Evolutionary conservation across 2,113 vertebrate species (phyloP), one percentile per base, ranked within the genome.

Genomic region (Sinocyclocheilus maitianheensis): DNA sequence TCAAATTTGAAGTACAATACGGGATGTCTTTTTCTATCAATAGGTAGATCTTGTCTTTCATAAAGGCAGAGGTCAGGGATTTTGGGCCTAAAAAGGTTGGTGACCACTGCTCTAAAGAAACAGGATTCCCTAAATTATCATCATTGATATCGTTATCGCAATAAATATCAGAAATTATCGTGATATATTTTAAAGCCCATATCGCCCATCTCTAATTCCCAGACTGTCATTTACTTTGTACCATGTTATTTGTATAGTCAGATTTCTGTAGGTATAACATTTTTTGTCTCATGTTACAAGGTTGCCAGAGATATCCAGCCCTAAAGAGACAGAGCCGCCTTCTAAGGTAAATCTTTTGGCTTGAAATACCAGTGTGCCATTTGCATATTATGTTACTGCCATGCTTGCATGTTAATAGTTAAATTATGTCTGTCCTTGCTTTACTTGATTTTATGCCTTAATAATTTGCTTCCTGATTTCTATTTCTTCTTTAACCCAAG

Each of bases 241-340:
- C 43, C 43, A 43, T 43, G 43, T 43, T 43, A 43, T 43, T 43
- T 43, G 9, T 12, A 65, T n/a, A 51, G 65, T 65, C 10, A 85
- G 22, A 14, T 4, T 53, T 69, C 58, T 3, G 2, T 26, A 55
- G 43, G 2, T 51, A 12, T 37, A 78, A 4, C 6, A 22, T 7
- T 18, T 89, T 65, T 84, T 2, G 87, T 84, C 92, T 79, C 80
- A 24, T 86, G 30, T 86, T 9, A 20, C 87, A 74, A 99, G 98
- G 89, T 95, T 99, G 87, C 95, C 97, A 89, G 97, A 97, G 88
- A 87, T 94, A 91, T 93, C 91, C 81, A 94, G 91, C 81, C 92
- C 93, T 43, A 91, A 93, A 85, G 91, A 95, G 87, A 80, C 87
- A 63, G 96, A 96, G 76, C 97, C 97, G 89, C 95, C 96, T 10